Conservation (phyloP, 2,888 invertebrate genomes). For the Flexamia atlantica region DNA sequence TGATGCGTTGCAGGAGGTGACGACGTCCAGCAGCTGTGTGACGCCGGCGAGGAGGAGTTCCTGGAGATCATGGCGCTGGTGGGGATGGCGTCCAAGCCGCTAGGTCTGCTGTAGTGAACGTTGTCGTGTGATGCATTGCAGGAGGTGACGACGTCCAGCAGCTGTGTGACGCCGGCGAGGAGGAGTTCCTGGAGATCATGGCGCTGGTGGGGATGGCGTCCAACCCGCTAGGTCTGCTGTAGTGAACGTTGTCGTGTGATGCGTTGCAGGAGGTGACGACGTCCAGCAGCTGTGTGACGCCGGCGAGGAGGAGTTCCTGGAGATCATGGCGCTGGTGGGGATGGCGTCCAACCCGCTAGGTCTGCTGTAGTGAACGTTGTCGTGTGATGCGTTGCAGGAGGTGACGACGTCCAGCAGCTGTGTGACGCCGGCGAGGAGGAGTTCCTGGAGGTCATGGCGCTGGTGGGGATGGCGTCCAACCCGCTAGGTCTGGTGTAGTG, state of each 20-base stretch:
- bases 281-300: slow-evolving; percentile 99
- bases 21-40: slow-evolving; percentile 98
- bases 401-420: slow-evolving; percentile 98
- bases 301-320: slow-evolving; percentile 98
- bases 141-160: slow-evolving; percentile 99
- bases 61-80: slow-evolving; percentile 74
- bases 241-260: too few species aligned
- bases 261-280: slow-evolving; percentile 95
- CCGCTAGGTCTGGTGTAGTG: slow-evolving; percentile 88
- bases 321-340: slow-evolving; percentile 99
- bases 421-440: slow-evolving; percentile 99
- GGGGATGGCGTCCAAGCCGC: slow-evolving; percentile 83
- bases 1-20: slow-evolving; percentile 84
- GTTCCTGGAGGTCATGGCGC: slow-evolving; percentile 79
- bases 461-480: slow-evolving; percentile 91
- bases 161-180: slow-evolving; percentile 98
- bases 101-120: too few species aligned
- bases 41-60: slow-evolving; percentile 99
- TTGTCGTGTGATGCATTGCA: slow-evolving; percentile 72
- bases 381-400: slow-evolving; percentile 84
- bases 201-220: slow-evolving; percentile 86
- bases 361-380: too few species aligned
- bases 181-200: slow-evolving; percentile 87
- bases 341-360: slow-evolving; percentile 2
- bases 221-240: too few species aligned